A percentile compares a stretch with the other conserved stretches of the same genome.
phyloP scores from a whole-genome alignment of 92 coral and sea anemone genomes.

The Bergia sp. region DNA sequence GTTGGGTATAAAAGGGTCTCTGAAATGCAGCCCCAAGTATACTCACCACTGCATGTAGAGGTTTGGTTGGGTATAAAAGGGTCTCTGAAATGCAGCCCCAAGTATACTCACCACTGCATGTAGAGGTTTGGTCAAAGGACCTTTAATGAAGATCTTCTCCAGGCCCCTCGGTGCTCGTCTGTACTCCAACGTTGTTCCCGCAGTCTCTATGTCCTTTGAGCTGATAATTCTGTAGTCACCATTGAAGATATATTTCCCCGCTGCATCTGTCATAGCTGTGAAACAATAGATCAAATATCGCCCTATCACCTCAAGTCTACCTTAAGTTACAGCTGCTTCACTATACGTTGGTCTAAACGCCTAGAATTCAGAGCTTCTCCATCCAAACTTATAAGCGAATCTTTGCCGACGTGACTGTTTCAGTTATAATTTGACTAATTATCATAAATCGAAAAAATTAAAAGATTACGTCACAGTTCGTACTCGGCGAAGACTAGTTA shows the following conservation, averaged over 20 bases:
- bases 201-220: slow-evolving; percentile 69
- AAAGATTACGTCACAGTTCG: too few species aligned
- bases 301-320: neutral
- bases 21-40: too few species aligned
- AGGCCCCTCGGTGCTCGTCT: slow-evolving; percentile 54
- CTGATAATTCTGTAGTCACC: slow-evolving; percentile 71
- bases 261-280: slow-evolving; percentile 79
- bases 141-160: slow-evolving; percentile 74
- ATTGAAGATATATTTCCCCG: slow-evolving; percentile 71
- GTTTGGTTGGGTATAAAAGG: too few species aligned
- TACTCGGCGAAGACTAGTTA: too few species aligned
- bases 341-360: neutral
- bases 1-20: too few species aligned
- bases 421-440: too few species aligned
- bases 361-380: too few species aligned
- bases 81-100: neutral
- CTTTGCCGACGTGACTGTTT: too few species aligned
- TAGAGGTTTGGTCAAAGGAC: slow-evolving; percentile 77
- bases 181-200: slow-evolving; percentile 79
- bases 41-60: too few species aligned
- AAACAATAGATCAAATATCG: neutral
- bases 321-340: neutral
- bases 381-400: too few species aligned
- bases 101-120: slow-evolving; percentile 73
- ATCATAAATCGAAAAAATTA: too few species aligned